Conservation (phyloP, 2,888 invertebrate species). For the Pyrocoelia pectoralis region DNA sequence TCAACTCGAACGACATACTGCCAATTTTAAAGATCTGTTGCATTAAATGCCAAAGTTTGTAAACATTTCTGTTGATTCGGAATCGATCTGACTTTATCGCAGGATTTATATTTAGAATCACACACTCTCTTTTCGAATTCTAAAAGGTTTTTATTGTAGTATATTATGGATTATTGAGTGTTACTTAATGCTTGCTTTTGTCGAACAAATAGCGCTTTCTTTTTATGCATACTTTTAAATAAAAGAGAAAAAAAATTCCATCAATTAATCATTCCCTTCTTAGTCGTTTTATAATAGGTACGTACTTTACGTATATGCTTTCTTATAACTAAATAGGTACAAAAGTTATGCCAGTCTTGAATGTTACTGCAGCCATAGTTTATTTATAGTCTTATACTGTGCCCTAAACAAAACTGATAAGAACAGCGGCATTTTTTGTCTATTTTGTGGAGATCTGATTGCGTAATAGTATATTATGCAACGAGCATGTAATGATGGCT, state of each 20-base stretch:
- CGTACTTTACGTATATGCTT: too few species aligned
- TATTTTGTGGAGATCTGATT: too few species aligned
- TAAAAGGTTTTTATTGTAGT: constrained; percentile 12
- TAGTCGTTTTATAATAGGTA: too few species aligned
- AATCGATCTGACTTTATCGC: constrained; percentile 18
- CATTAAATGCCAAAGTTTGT: constrained; percentile 30
- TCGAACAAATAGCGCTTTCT: background rate
- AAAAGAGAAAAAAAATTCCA: background rate
- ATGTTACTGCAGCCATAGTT: too few species aligned
- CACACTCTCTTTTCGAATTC: constrained; percentile 10
- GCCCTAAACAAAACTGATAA: too few species aligned
- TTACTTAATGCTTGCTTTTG: constrained; percentile 8
- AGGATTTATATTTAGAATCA: constrained; percentile 12
- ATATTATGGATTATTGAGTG: constrained; percentile 7
- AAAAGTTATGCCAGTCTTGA: too few species aligned
- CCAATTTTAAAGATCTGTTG: constrained; percentile 36
- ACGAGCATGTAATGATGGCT: too few species aligned
- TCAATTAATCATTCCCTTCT: background rate
- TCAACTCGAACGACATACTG: constrained; percentile 23
- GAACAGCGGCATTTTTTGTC: too few species aligned
- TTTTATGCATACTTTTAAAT: background rate
- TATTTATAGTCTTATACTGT: too few species aligned
- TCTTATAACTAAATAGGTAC: too few species aligned
- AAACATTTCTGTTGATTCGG: constrained; percentile 27
- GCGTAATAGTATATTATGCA: too few species aligned